Evolutionary conservation across 2,113 vertebrate genomes (phyloP), one percentile per base, ranked within the genome.

Genomic region (Turdus rufiventris): DNA sequence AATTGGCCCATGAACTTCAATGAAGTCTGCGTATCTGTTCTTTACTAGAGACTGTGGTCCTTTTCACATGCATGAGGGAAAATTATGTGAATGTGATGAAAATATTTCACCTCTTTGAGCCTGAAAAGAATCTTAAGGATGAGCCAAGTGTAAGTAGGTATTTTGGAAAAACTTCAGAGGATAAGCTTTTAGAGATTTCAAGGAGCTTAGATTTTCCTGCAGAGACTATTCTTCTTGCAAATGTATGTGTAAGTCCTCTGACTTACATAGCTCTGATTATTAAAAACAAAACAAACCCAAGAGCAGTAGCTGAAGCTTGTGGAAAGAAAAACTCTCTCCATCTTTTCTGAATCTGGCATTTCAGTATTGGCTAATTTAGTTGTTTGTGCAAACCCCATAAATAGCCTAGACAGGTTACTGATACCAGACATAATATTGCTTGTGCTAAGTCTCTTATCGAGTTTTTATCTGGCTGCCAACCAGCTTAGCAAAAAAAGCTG

Each of bases 401-500:
- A 97, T 94, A 97, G 89, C 84, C 72, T 81, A 92, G 92, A 92
- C 76, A 78, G 31, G 91, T 96, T 95, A 89, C 86, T 89, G 89
- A 95, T 96, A 96, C n/a, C 83, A 96, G 93, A 91, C 96, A 90
- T 90, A 91, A 93, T 95, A 91, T 75, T 86, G 65, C 90, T 91
- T 92, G 79, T 95, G 51, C 65, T 91, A 90, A 90, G 68, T 73
- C 53, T 91, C 72, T 96, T 95, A 94, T 93, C 95, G 68, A 57
- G 23, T 86, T 93, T 85, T 47, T 83, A 95, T 93, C 63, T 95
- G 88, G 81, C 75, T 95, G 74, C 71, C 82, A 94, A 88, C 42
- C 23, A 96, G 47, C 56, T 96, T 71, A 93, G 70, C 85, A 88
- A 93, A 93, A 93, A 93, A 85, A 88, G 63, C 90, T 91, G 60